phyloP scores from a whole-genome alignment of 2,797 vertebrate species.

The Muscicapa comitata region DNA sequence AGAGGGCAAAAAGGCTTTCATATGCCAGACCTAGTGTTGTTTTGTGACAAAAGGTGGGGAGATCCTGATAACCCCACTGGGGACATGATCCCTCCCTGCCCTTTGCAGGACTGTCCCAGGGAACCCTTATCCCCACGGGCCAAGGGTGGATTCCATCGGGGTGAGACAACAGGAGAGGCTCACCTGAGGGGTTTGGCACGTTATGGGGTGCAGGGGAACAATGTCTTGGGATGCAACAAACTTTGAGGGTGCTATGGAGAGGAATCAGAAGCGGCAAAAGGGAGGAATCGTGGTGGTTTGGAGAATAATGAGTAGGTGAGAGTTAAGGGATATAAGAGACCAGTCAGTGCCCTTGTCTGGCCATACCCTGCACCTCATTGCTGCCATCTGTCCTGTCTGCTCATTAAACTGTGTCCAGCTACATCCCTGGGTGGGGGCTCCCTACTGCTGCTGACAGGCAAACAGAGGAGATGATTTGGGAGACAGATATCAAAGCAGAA shows the following conservation, averaged over 20 bases:
- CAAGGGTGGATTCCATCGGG: not conserved
- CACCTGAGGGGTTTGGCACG: not conserved
- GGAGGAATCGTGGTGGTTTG: rapidly evolving
- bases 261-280: not conserved
- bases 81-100: not conserved
- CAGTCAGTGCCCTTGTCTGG: not conserved
- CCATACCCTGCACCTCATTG: not conserved
- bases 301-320: not conserved
- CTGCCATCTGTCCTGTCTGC: not conserved
- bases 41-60: not conserved
- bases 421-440: not conserved
- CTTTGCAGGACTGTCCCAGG: not conserved
- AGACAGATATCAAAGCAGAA: not conserved
- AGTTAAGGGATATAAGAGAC: not conserved
- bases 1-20: not conserved
- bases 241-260: not conserved
- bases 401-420: not conserved
- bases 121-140: not conserved
- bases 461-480: not conserved
- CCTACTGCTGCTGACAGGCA: not conserved
- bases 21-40: not conserved
- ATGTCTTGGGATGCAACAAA: not conserved
- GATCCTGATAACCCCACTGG: not conserved
- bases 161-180: not conserved
- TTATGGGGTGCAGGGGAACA: not conserved